Percentiles rank a stretch among this genome's conserved stretches.
Conservation (phyloP, 2,113 vertebrate genomes). For the Pachypanchax playfairii region DNA sequence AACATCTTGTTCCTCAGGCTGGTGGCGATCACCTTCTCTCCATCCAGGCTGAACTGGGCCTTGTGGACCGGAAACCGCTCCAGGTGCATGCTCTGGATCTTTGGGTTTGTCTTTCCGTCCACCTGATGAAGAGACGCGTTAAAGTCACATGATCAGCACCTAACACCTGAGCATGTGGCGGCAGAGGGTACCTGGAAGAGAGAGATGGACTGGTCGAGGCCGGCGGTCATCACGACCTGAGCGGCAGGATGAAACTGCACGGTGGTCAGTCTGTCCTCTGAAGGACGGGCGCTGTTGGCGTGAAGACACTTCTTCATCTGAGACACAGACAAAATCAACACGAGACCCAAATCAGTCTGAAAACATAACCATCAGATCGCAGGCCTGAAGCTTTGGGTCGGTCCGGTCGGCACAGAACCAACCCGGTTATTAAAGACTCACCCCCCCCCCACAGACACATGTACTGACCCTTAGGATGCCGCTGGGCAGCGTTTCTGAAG, state of each 20-base stretch:
- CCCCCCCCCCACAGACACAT: too few relatives aligned
- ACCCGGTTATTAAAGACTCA: too few relatives aligned
- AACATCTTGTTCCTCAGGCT: constrained; percentile 87
- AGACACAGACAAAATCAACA: not conserved
- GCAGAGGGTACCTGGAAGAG: constrained; percentile 87
- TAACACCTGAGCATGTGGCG: not conserved
- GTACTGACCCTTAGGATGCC: constrained; percentile 87
- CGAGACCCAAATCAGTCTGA: not conserved
- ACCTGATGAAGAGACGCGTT: constrained; percentile 76
- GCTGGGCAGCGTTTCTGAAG: constrained; percentile 84
- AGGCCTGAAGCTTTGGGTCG: too few relatives aligned
- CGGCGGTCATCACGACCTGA: constrained; percentile 92
- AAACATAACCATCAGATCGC: too few relatives aligned
- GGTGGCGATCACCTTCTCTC: constrained; percentile 90
- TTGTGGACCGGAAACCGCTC: constrained; percentile 89
- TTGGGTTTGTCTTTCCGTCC: constrained; percentile 91
- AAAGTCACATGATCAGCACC: not conserved
- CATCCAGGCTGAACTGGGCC: constrained; percentile 86
- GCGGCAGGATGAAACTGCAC: constrained; percentile 93
- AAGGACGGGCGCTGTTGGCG: constrained; percentile 85
- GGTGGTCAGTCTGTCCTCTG: constrained; percentile 77
- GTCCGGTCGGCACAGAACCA: too few relatives aligned
- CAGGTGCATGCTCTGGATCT: constrained; percentile 94
- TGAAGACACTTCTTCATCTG: constrained; percentile 88
- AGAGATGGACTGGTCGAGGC: constrained; percentile 85